Base-by-base conservation (phyloP, 2,888 invertebrate species). In the Incurvaria masculella region DNA sequence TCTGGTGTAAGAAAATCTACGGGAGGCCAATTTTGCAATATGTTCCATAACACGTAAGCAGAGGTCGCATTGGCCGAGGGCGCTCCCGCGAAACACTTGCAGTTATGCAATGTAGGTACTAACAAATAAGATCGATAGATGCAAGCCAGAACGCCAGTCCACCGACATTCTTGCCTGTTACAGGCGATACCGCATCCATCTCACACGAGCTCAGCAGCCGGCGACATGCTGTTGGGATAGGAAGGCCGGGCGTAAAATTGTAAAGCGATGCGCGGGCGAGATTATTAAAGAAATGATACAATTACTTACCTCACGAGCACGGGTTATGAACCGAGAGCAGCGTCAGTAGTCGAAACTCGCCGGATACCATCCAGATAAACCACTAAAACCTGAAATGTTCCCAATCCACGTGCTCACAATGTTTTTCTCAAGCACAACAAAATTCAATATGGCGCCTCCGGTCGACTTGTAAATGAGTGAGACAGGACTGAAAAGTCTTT, bases 341-440 rank as follows among this genome's bases (percentile, higher is more conserved):
- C 42, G 19, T 4, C 14, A n/a, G 59, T 68, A 76, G 64, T 66
- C 61, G 64, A 76, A 73, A 74, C 76, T 72, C 65, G 66, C 65
- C n/a, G n/a, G n/a, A n/a, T n/a, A n/a, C n/a, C n/a, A n/a, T n/a
- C n/a, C n/a, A n/a, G n/a, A n/a, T n/a, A n/a, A n/a, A n/a, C n/a
- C n/a, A n/a, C n/a, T 57, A 64, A 68, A 63, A 62, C 55, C 56
- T 56, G 55, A 56, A 61, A 65, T 68, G 69, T 18, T 61, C 70
- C 73, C 63, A 66, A 71, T 84, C 84, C 85, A 85, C 85, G 85
- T 84, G 84, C 84, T 83, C 80, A 79, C 81, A 82, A 81, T 84
- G 84, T 84, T 84, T 83, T 84, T 72, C 61, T 72, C 65, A 74
- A 66, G 76, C 78, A 80, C 79, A 80, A 72, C 73, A 79, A 78